These are phyloP conservation scores for Tetraneura akinire DNA, from an alignment of 1,140 invertebrate genomes.

Conservation along the genomic window DNA sequence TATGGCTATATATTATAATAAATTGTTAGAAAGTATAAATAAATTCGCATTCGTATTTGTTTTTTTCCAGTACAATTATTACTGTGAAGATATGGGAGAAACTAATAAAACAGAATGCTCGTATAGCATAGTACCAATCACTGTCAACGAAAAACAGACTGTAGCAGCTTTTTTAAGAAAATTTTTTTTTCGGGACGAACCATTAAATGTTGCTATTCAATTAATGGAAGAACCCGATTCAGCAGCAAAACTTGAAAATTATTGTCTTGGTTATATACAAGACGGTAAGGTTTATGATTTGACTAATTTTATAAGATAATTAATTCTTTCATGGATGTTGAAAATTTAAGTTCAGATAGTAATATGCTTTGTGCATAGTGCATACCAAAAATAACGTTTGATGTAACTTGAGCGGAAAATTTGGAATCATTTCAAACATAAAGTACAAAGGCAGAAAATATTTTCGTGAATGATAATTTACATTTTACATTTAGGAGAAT, in stretches of 20 bases:
- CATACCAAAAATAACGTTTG: too few relatives aligned
- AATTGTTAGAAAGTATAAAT: too few relatives aligned
- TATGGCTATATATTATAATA: too few relatives aligned
- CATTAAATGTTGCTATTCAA: conserved; percentile 67
- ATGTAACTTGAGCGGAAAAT: too few relatives aligned
- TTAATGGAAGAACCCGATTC: conserved; percentile 66
- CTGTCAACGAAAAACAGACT: conserved; percentile 60
- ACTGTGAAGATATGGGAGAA: not conserved
- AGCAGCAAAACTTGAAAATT: conserved; percentile 68
- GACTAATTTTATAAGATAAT: not conserved
- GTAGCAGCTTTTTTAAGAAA: conserved; percentile 64
- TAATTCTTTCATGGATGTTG: not conserved
- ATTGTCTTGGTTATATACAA: conserved; percentile 63
- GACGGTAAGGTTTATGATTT: conserved; percentile 57
- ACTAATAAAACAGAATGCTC: not conserved
- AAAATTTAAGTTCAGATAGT: too few relatives aligned
- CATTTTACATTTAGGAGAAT: too few relatives aligned
- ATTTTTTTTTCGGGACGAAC: conserved; percentile 74
- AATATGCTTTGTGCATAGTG: too few relatives aligned
- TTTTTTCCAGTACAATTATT: conserved; percentile 17
- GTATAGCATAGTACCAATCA: conserved; percentile 56
- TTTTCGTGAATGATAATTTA: too few relatives aligned
- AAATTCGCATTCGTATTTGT: not conserved
- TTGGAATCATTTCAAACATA: too few relatives aligned
- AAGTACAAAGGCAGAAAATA: too few relatives aligned